Conservation (phyloP, 2,113 vertebrate genomes). For the Pica pica region DNA sequence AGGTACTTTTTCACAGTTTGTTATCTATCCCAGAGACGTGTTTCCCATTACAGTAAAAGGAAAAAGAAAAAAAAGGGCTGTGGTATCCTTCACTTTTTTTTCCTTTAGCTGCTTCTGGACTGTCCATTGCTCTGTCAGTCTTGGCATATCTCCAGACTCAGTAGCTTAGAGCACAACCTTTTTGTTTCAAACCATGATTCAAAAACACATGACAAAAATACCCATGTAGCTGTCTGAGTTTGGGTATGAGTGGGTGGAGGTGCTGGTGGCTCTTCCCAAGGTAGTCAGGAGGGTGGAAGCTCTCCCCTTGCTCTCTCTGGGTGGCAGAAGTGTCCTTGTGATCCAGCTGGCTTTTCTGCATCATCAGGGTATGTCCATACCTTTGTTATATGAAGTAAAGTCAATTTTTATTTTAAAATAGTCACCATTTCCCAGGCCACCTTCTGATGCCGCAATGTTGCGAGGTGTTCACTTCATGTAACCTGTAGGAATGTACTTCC, state of each 20-base stretch:
- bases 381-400: not conserved
- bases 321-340: not conserved
- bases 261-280: not conserved
- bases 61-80: not conserved
- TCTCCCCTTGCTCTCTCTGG: not conserved
- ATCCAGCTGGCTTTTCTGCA: not conserved
- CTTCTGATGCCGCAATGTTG: not conserved
- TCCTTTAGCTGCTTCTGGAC: not conserved
- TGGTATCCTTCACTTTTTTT: not conserved
- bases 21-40: not conserved
- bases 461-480: rapidly evolving
- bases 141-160: not conserved
- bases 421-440: not conserved
- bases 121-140: not conserved
- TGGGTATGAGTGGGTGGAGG: not conserved
- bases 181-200: not conserved
- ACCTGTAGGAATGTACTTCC: not conserved
- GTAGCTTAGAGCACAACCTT: not conserved
- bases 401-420: not conserved
- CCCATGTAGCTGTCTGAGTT: not conserved
- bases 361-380: not conserved
- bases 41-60: not conserved
- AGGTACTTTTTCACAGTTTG: not conserved
- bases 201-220: not conserved
- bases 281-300: not conserved